phyloP scores from a whole-genome alignment of 1,140 invertebrate species.

The Dysdera silvatica region DNA sequence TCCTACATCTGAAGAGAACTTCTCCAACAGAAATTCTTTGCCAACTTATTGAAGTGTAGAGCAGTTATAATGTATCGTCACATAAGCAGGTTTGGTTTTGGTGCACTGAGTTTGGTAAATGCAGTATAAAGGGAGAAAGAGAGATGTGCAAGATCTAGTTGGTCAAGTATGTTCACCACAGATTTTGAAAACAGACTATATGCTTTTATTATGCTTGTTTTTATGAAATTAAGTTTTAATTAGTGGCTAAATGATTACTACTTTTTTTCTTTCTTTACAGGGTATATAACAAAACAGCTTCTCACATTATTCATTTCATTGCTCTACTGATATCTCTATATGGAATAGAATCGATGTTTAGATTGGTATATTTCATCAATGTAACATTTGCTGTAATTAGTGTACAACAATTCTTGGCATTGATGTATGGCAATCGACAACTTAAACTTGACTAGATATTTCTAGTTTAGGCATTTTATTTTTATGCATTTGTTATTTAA shows the following conservation, averaged over 20 bases:
- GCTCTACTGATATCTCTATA: slow-evolving; percentile 7
- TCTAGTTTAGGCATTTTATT: not conserved
- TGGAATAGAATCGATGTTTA: slow-evolving; percentile 7
- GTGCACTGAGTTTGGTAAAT: no score
- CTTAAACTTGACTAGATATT: not conserved
- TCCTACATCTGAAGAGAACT: no score
- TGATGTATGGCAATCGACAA: not conserved
- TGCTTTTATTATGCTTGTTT: no score
- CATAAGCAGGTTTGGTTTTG: no score
- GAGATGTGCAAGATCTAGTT: no score
- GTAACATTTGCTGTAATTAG: not conserved
- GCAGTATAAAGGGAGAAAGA: no score
- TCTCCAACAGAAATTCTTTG: no score
- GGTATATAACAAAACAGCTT: not conserved
- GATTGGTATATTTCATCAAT: slow-evolving; percentile 4
- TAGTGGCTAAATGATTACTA: not conserved
- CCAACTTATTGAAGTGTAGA: no score
- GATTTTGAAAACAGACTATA: no score
- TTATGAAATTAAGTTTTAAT: not conserved
- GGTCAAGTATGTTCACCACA: no score
- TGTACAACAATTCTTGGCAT: not conserved
- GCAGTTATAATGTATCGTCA: no score
- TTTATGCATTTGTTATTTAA: no score
- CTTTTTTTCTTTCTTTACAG: slow-evolving; percentile 4
- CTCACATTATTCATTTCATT: slow-evolving; percentile 3